Evolutionary conservation across 2,113 vertebrate genomes (phyloP), one percentile per base, ranked within the genome.

Genomic region (Astur gentilis): DNA sequence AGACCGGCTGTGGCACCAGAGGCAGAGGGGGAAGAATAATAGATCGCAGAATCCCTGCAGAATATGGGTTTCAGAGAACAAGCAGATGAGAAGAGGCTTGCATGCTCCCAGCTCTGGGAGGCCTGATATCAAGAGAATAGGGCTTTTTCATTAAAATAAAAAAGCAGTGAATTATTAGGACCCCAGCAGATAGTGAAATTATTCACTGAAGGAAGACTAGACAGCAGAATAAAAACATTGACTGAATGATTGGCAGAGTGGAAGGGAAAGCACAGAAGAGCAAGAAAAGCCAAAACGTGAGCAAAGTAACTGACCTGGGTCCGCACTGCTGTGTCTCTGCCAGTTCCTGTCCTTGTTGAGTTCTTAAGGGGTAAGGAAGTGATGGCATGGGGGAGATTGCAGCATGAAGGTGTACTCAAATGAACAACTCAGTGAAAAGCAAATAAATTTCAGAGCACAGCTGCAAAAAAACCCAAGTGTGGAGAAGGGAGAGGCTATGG

Each of bases 111-210:
- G 80, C 92, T 83, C 71, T 55, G 31, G 87, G 92, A 87, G 80
- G 52, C 40, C 66, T 55, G n/a, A 42, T 62, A 83, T 64, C 80
- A 55, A 45, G 62, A 79, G 83, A 88, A 88, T 34, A 71, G 38
- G 18, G 36, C 42, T 77, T 95, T 96, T 92, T 79, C 55, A 96
- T 84, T 62, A 89, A 89, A 89, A 84, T 60, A 54, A 72, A 87
- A 73, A 67, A 36, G 23, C 45, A 40, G 31, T 17, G 54, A 83
- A 87, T 83, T 90, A 73, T 64, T 36, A 84, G 76, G 76, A 60
- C 45, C 54, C 62, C 31, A 62, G 52, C 70, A 83, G 52, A 65
- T 2, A 64, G 89, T 19, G 62, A 55, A 95, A 70, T 55, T 60
- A 91, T 80, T 91, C 91, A 86, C 45, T 50, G 72, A 47, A 87